A percentile compares a stretch with the other conserved stretches of the same genome.
Evolutionary conservation across 1,140 invertebrate genomes (phyloP).

Genomic region (Adoxophyes honmai): DNA sequence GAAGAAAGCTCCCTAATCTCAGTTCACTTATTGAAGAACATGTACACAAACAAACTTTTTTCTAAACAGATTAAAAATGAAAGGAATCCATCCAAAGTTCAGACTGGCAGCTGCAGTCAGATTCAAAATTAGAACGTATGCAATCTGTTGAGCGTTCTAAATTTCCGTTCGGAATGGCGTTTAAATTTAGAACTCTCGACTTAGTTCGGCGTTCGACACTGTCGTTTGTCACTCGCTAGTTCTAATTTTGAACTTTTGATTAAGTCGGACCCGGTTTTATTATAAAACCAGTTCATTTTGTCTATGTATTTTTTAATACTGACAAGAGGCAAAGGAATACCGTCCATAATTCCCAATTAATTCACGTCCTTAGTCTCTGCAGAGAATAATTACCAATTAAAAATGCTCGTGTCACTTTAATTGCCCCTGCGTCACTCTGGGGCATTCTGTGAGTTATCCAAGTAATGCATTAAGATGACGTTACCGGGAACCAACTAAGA

Average conservation of each 20-base stretch:
- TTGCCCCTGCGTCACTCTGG: no score
- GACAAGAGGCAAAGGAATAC: no score
- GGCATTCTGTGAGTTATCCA: no score
- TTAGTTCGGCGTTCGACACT: constrained; percentile 67
- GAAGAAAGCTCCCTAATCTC: background rate
- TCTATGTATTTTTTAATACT: no score
- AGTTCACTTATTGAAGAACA: background rate
- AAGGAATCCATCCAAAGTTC: constrained; percentile 58
- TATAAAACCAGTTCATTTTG: background rate
- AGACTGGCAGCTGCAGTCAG: constrained; percentile 56
- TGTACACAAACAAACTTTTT: constrained; percentile 21
- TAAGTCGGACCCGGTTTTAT: background rate
- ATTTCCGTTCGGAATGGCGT: constrained; percentile 60
- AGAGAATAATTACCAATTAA: no score
- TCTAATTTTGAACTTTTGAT: constrained; percentile 47
- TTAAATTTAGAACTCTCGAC: constrained; percentile 63
- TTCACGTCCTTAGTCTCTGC: no score
- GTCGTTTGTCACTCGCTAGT: constrained; percentile 55
- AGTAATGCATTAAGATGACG: no score
- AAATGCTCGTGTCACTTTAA: no score
- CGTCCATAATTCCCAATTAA: no score
- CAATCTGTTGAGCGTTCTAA: constrained; percentile 64
- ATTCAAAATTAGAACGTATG: constrained; percentile 49
- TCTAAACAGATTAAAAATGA: constrained; percentile 25
- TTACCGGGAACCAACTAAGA: no score